Evolutionary conservation across 1,140 invertebrate genomes (phyloP), one percentile per base, ranked within the genome.

Genomic region (Thaumatotibia leucotreta): DNA sequence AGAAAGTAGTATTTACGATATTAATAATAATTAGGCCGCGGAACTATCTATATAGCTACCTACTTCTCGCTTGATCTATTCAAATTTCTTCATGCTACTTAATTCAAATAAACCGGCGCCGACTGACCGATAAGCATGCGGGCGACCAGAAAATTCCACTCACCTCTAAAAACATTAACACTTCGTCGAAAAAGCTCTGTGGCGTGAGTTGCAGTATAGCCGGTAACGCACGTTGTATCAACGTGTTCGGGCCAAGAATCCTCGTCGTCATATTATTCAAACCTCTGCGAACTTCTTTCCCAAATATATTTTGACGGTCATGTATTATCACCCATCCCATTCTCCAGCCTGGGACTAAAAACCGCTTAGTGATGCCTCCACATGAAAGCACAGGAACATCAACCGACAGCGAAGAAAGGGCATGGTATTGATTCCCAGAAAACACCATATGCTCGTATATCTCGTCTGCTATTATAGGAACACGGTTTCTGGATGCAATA

Each of bases 401-500:
- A 62, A 93, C 93, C 14, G 97, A 95, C 68, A 99, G 83, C 2
- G 96, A 95, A 23, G 97, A 97, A 63, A 98, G 91, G 0, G 97
- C 95, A 75, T 96, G 89, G 84, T 97, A 99, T 74, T 93, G 93
- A 72, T 95, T 92, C 5, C 95, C 96, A 22, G 95, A 94, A 88
- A 99, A 99, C 1, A 98, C 97, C 89, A 99, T 95, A 81, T 98
- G 95, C 80, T 99, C 98, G 63, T 93, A 93, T 77, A 93, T 93
- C 88, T 99, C 99, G 91, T 99, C 99, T 35, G 98, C 98, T 81
- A 99, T 99, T 66, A 99, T 96, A 2, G 98, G 97, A 24, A 99
- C 85, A 84, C 93, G 95, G 91, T 98, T 93, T 77, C 93, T 93
- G 24, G 94, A 93, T 2, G 98, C 97, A 61, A 98, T 88, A 52